Evolutionary conservation across 2,888 invertebrate genomes (phyloP), one percentile per base, ranked within the genome.

Genomic region (Aleiodes leptofemur): DNA sequence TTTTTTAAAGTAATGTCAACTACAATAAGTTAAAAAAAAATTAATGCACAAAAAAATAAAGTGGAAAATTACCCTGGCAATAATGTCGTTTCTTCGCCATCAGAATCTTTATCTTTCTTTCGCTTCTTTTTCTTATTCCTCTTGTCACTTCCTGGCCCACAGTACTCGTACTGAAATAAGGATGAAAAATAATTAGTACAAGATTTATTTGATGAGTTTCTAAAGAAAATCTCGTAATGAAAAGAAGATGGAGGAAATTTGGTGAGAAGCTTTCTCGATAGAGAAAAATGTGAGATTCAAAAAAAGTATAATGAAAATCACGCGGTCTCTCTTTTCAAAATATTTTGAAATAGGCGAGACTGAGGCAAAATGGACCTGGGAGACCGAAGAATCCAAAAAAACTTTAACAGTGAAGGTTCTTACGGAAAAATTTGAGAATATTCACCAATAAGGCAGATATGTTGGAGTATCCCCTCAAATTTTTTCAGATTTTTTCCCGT

Each of bases 21-120:
- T 55, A 34, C 73, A 43, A 34, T 8, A 23, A 16, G 53, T 61
- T 69, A 43, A 13, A 50, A 69, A 73, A 31, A 23, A 56, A n/a
- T n/a, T 53, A 8, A 23, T 73, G 68, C 0, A 34, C 14, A 50
- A 69, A 70, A 74, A 66, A 38, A 50, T 55, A 14, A 3, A 57
- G 3, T 31, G 13, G 31, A 9, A 23, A 61, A 61, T 55, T 74
- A 74, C 74, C 75, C 16, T 50, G 71, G 75, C 11, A 14, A 23
- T 34, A 50, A 14, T 34, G 16, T 51, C 4, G 56, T 93, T 77
- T 94, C 94, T 85, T 96, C 96, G 0, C 93, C 94, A 81, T 94
- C 94, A 55, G 95, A 95, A 87, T 96, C 95, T 90, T 96, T 96
- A 81, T 95, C 96, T 88, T 95, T 94, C 88, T 93, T 94, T 86